phyloP scores from a whole-genome alignment of 1,140 invertebrate genomes.

The Ips nitidus region DNA sequence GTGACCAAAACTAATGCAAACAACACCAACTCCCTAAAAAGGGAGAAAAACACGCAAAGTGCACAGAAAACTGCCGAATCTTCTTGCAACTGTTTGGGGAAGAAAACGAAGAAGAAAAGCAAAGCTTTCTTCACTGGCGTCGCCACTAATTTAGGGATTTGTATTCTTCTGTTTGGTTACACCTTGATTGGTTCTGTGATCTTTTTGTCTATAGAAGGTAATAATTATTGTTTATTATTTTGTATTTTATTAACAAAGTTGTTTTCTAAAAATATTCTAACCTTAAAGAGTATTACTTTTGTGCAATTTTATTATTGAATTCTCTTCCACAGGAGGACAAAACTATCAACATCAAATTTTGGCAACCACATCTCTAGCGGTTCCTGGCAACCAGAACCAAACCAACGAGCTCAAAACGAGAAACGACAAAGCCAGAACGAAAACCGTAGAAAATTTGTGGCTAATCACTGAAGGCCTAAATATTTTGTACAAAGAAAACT shows the following conservation, averaged over 20 bases:
- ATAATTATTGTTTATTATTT: conserved; percentile 57
- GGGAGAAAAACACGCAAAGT: conserved; percentile 42
- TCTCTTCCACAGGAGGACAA: conserved; percentile 28
- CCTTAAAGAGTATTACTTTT: too few species aligned
- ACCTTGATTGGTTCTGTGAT: conserved; percentile 89
- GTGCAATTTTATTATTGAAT: conserved; percentile 7
- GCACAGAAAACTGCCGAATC: conserved; percentile 41
- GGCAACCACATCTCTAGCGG: conserved; percentile 46
- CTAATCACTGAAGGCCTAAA: conserved; percentile 92
- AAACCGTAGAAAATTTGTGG: conserved; percentile 89
- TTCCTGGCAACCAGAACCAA: conserved; percentile 37
- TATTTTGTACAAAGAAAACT: conserved; percentile 93
- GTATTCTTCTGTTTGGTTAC: conserved; percentile 83
- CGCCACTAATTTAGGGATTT: conserved; percentile 86
- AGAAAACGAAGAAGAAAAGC: conserved; percentile 63
- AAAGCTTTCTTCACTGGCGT: conserved; percentile 69
- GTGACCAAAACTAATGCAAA: conserved; percentile 50
- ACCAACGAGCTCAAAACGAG: conserved; percentile 49
- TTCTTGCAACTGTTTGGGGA: conserved; percentile 66
- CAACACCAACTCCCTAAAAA: conserved; percentile 56
- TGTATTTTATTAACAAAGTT: neutral
- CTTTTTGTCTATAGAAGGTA: conserved; percentile 83
- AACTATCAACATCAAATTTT: conserved; percentile 45
- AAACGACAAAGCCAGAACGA: conserved; percentile 66
- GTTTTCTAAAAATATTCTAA: too few species aligned